Base-by-base conservation (phyloP, 2,113 vertebrate species). In the Edolisoma coerulescens region DNA sequence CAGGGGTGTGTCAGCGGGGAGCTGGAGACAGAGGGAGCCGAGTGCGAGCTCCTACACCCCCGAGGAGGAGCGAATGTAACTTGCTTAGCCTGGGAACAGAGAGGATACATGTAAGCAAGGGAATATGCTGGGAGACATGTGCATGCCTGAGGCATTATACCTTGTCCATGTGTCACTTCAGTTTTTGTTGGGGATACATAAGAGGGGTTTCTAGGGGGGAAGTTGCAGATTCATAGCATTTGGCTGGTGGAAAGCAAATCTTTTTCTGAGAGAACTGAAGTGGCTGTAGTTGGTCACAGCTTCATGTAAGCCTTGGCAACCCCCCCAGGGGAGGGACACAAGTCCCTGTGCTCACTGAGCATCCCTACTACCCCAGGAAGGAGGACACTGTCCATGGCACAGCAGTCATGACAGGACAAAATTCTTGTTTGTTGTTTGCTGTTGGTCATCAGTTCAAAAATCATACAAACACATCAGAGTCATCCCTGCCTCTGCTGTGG, bases 1-100 rank as follows among this genome's bases (percentile, higher is more conserved):
- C 63, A 0, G 1, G 26, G 9, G 2, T 71, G 39, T 45, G 44
- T 45, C 2, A 1, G 37, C 0, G 0, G 63, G 44, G 68, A 90
- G 44, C 42, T 54, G 64, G 70, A 84, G 52, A 15, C 2, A 2
- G 60, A 78, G 13, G 35, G 27, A 79, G 9, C 30, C 1, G 5
- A 10, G 32, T 70, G 11, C 0, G 0, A 63, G 84, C 57, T 88
- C 35, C 75, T 60, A 4, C 0, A 0, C 20, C 24, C 16, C 41
- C 0, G 0, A 41, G 16, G 37, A 69, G 64, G 57, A 85, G 44
- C 47, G 77, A 50, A 89, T 1, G 2, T 33, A 52, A 16, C 57
- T 61, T 56, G 37, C 15, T 64, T 37, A 77, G 61, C 44, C 69
- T 68, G 37, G 17, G 37, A 85, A 45, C 26, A 53, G 44, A 76